These are phyloP conservation scores for Pharmacophagus antenor DNA, from an alignment of 2,888 invertebrate species.

Conservation along the genomic window DNA sequence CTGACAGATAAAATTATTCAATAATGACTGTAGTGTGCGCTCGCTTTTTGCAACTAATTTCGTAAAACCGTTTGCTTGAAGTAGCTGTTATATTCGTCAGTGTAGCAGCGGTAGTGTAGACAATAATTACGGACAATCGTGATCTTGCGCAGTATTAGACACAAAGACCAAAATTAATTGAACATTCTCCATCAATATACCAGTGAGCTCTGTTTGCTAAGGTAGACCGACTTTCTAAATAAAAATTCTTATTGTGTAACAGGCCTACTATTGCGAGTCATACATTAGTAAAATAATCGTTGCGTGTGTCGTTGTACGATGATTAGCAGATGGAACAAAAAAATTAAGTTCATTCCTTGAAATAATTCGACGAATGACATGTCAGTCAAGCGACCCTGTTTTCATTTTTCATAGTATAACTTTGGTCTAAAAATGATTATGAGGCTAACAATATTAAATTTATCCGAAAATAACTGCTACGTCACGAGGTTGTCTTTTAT, in stretches of 20 bases:
- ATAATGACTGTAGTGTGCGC: constrained; percentile 48
- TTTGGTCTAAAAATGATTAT: too few species aligned
- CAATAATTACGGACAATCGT: constrained; percentile 25
- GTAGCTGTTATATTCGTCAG: constrained; percentile 43
- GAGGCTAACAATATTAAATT: too few species aligned
- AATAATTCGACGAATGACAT: background rate
- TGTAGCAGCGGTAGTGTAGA: constrained; percentile 43
- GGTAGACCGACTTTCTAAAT: constrained; percentile 19
- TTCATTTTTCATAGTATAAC: too few species aligned
- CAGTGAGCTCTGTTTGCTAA: constrained; percentile 11
- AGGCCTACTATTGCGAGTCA: constrained; percentile 11
- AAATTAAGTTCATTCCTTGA: background rate
- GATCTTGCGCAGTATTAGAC: constrained; percentile 21
- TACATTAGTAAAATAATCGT: background rate
- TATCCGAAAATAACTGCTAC: too few species aligned
- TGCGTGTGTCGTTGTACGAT: background rate
- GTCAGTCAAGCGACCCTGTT: too few species aligned
- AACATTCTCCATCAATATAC: constrained; percentile 14
- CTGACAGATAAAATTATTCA: constrained; percentile 52
- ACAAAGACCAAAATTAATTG: constrained; percentile 25
- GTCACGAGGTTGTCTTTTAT: too few species aligned
- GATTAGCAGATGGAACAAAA: background rate
- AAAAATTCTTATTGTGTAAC: constrained; percentile 17
- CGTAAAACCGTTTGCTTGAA: constrained; percentile 36
- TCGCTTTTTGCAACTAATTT: constrained; percentile 31